These are phyloP conservation scores for Pogonus chalceus DNA, from an alignment of 1,140 invertebrate species.

Conservation along the genomic window DNA sequence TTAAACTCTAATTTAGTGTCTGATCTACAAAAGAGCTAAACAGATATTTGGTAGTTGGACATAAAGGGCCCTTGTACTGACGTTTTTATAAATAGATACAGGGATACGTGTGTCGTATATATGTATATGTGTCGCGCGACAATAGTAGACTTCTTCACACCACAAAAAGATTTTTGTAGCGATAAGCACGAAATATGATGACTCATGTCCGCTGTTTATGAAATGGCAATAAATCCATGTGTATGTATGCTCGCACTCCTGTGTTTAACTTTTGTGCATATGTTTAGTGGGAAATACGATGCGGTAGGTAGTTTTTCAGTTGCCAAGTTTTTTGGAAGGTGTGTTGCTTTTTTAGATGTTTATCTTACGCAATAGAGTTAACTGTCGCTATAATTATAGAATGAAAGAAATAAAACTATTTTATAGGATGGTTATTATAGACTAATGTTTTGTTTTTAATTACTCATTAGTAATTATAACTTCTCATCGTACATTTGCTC, in stretches of 20 bases:
- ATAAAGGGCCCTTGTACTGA: background rate
- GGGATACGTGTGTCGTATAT: background rate
- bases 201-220: background rate
- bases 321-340: background rate
- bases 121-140: background rate
- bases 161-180: background rate
- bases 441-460: too few relatives aligned
- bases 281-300: too few relatives aligned
- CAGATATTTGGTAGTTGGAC: background rate
- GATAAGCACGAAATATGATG: slow-evolving; percentile 6
- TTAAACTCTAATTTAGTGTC: background rate
- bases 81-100: background rate
- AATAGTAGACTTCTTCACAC: background rate
- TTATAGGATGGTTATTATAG: too few relatives aligned
- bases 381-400: too few relatives aligned
- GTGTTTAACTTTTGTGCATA: too few relatives aligned
- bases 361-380: background rate
- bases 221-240: background rate
- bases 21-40: background rate
- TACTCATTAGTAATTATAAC: too few relatives aligned
- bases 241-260: background rate
- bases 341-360: background rate
- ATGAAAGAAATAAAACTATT: too few relatives aligned
- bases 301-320: background rate
- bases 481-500: too few relatives aligned